These are phyloP conservation scores for Clytia hemisphaerica DNA, from an alignment of 30 jellyfish, hydroid and myxozoan genomes.

Conservation along the genomic window DNA sequence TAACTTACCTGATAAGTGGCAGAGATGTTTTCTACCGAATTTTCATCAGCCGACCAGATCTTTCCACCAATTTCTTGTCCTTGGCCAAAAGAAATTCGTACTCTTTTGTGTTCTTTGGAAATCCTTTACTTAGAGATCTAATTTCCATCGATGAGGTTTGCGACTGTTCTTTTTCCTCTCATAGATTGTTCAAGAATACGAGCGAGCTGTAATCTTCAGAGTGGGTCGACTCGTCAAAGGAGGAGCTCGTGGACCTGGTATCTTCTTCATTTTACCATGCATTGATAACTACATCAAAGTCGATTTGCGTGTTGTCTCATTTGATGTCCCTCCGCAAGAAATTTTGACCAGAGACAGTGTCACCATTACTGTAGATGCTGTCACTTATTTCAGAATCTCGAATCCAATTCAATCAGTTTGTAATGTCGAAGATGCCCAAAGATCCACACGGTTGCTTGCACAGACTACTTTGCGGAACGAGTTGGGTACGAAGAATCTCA, in stretches of 20 bases:
- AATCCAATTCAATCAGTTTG: conserved; percentile 84
- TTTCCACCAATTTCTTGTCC: too few species aligned
- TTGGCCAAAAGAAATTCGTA: background rate
- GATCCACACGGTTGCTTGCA: conserved; percentile 89
- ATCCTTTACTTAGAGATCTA: background rate
- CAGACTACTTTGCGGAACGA: conserved; percentile 88
- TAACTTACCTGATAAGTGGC: too few species aligned
- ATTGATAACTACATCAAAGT: conserved; percentile 82
- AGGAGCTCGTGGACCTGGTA: conserved; percentile 96
- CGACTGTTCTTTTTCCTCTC: background rate
- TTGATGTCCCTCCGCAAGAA: conserved; percentile 98
- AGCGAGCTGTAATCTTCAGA: conserved; percentile 89
- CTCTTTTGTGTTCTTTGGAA: background rate
- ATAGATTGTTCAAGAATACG: conserved; percentile 94
- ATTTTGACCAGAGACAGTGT: conserved; percentile 90
- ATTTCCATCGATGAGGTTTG: background rate
- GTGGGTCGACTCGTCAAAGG: conserved; percentile 85
- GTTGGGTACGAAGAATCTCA: conserved; percentile 84
- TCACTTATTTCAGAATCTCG: conserved; percentile 77
- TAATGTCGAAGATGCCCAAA: conserved; percentile 87
- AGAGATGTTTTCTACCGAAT: too few species aligned
- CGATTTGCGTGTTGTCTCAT: conserved; percentile 82
- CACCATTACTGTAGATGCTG: conserved; percentile 96
- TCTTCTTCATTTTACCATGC: conserved; percentile 86
- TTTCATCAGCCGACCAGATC: too few species aligned